Evolutionary conservation across 2,113 vertebrate species (phyloP), one percentile per base, ranked within the genome.

Genomic region (Hippocampus guttulatus): DNA sequence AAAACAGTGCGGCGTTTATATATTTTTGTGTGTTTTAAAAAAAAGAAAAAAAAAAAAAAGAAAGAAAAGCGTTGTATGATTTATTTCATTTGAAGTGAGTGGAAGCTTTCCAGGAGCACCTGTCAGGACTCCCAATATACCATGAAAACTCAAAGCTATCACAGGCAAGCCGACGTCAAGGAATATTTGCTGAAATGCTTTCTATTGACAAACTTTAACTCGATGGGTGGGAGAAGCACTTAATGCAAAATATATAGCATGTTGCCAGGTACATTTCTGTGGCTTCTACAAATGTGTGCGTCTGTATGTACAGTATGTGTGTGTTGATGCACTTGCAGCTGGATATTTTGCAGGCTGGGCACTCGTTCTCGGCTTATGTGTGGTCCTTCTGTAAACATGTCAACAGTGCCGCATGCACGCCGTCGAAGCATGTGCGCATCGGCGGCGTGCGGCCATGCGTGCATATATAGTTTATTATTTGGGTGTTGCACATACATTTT

Each of bases 191-290:
- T 62, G 72, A 80, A 85, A 88, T 71, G 55, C 78, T 84, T 87
- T 81, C 68, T 86, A 84, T 91, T 91, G 90, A 91, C 88, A 91
- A 90, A 92, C 88, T 90, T 66, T 64, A 72, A 68, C 72, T 64
- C 23, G 63, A 79, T 70, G 77, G 79, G 78, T 64, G 79, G 80
- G 80, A 83, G 76, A 85, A 77, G 85, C 77, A 85, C 82, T 87
- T 84, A 85, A 84, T 81, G 83, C 80, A 79, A 81, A 85, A 83
- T 75, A 78, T 75, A 78, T 74, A 79, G 68, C 73, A 72, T 62
- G 38, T 43, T 88, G 84, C 81, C 88, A 85, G 83, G 54, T 77
- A 79, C 81, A 84, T 84, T 85, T 82, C 83, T 90, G 85, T 76
- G 81, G 88, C 83, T 89, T 87, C 23, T 84, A 67, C 73, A 54